These are phyloP conservation scores for Callyntrura guangdongensis DNA, from an alignment of 2,888 invertebrate species.

Conservation along the genomic window DNA sequence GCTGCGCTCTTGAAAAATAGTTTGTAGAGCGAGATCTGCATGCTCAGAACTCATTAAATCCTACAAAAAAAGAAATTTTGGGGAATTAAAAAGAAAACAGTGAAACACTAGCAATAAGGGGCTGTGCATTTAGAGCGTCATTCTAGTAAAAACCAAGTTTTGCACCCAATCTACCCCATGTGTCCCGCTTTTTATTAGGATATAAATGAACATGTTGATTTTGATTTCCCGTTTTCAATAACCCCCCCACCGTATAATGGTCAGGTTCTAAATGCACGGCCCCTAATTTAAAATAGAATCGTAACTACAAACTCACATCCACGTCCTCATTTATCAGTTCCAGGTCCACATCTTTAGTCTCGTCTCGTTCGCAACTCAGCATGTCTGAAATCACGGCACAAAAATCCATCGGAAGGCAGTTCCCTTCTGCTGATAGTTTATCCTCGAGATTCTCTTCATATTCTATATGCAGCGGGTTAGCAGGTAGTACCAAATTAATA, in stretches of 20 bases:
- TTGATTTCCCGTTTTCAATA: no score
- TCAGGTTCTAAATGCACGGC: no score
- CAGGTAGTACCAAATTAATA: no score
- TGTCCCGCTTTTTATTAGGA: no score
- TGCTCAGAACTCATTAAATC: not conserved
- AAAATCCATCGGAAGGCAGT: not conserved
- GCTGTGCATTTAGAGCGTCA: no score
- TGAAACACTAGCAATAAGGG: no score
- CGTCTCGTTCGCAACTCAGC: constrained; percentile 5
- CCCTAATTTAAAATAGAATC: no score
- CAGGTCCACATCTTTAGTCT: not conserved
- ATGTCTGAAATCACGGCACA: constrained; percentile 17
- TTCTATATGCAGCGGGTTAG: constrained; percentile 9
- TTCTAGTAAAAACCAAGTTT: no score
- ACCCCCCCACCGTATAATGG: no score
- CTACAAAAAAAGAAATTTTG: not conserved
- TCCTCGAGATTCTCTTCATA: not conserved
- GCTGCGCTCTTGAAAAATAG: constrained; percentile 23
- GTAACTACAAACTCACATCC: not conserved
- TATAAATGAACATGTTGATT: no score
- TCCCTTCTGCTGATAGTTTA: not conserved
- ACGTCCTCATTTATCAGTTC: not conserved
- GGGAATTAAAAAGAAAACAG: not conserved
- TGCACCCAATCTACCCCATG: no score
- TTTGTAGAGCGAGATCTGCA: not conserved